Conservation (phyloP, 1,140 invertebrate genomes). For the Caerostris darwini region DNA sequence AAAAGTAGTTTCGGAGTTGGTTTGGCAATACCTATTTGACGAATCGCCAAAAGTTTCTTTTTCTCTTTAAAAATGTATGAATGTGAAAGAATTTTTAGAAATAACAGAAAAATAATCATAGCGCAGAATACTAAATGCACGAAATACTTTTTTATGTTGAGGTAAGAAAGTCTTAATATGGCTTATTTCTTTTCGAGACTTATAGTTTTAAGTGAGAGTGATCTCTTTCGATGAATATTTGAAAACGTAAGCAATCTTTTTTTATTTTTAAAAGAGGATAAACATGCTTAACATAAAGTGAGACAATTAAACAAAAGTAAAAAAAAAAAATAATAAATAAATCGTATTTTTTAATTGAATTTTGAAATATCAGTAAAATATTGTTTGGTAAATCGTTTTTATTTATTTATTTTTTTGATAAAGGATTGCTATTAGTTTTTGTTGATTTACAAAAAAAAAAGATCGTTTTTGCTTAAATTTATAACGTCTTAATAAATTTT, state of each 20-base stretch:
- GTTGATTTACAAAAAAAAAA: too few relatives aligned
- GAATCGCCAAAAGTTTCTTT: neutral
- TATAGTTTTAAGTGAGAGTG: neutral
- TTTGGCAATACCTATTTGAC: neutral
- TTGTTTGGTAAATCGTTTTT: too few relatives aligned
- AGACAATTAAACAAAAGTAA: too few relatives aligned
- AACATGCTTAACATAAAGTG: too few relatives aligned
- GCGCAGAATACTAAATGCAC: neutral
- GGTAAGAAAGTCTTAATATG: neutral
- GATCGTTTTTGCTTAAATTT: too few relatives aligned
- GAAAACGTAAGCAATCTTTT: neutral
- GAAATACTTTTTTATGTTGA: neutral
- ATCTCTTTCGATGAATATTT: neutral
- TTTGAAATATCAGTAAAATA: too few relatives aligned
- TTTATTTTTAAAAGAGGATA: too few relatives aligned
- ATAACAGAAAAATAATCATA: neutral
- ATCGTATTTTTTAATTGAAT: too few relatives aligned
- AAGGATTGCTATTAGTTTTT: too few relatives aligned
- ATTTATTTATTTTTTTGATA: too few relatives aligned
- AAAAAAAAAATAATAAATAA: too few relatives aligned
- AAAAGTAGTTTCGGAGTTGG: neutral
- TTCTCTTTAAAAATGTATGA: neutral
- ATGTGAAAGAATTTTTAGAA: neutral
- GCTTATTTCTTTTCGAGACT: neutral
- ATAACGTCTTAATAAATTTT: too few relatives aligned